Evolutionary conservation across 2,888 invertebrate species (phyloP), one percentile per base, ranked within the genome.

Genomic region (Patella depressa): DNA sequence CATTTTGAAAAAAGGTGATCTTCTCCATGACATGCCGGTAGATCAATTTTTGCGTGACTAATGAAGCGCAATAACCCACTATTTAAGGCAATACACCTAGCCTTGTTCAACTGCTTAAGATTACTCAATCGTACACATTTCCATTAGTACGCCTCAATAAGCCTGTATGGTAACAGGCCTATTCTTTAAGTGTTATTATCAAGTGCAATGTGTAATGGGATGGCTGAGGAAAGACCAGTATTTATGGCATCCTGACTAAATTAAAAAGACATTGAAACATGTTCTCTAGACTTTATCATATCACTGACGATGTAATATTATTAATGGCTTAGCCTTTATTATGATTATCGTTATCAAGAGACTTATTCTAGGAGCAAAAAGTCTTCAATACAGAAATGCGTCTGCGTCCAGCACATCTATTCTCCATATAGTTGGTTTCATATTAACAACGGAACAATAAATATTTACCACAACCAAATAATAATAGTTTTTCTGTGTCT

Each of bases 121-220:
- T 65, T 65, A 65, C 65, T 65, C 65, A 65, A 65, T 65, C 65
- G 65, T 24, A 65, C 65, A 65, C 65, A 65, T 65, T 65, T 24
- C 19, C 24, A 65, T 65, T 65, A 65, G 65, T 24, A 24, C 65
- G 65, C 65, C 65, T 65, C 65, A 65, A 19, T 65, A 24, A 24
- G 19, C 24, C 24, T 65, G 19, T 24, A 65, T 65, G 24, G 65
- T 65, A 19, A 24, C 65, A 24, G 19, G 11, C 65, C 24, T 24
- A 65, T 65, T 65, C 65, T 65, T 65, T 65, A 65, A 65, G 65
- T 19, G 24, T 24, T 65, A 65, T 65, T 65, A 65, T 65, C 65
- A 65, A 65, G 65, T 65, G 65, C 65, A 19, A 65, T 14, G 14
- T 65, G 65, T 65, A 12, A 24, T 19, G 19, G 19, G 65, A 65